Evolutionary conservation across 2,797 vertebrate species (phyloP), one percentile per base, ranked within the genome.

Genomic region (Gephyroberyx darwinii): DNA sequence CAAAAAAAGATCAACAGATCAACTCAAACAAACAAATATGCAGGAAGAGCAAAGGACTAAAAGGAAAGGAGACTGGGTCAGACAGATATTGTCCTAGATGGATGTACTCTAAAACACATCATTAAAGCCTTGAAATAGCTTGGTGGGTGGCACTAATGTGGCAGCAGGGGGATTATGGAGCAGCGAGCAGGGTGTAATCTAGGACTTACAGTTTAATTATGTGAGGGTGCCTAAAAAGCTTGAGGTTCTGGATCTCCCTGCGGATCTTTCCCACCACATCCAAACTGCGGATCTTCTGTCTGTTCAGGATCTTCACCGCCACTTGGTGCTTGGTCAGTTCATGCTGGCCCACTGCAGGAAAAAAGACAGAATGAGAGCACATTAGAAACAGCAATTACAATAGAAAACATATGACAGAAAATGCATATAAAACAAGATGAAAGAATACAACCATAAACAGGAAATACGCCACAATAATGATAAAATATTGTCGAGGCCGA

Each of bases 211-310:
- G 90, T 90, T 99, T 99, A 91, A 99, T 99, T 91, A 99, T 99
- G 87, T 99, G 98, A 73, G 98, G 98, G 86, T 99, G 98, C 56
- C 98, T 95, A 90, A 99, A 99, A 77, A 99, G 97, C 86, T 99
- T 99, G 82, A 99, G 96, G 90, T 99, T 99, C 92, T 99, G 98
- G 85, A 99, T 99, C 84, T 99, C 98, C 65, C 98, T 91, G 37
- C 97, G 96, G 85, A 99, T 99, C 91, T 99, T 99, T 77, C 98
- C 98, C 68, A 99, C 98, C 69, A 99, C 98, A 47, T 99, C 98
- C 72, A 99, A 95, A 89, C 97, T 99, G 76, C 98, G 97, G 82
- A 99, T 99, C 93, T 98, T 99, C 94, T 99, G 98, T 59, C 98
- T 92, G 90, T 99, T 99, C 68, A 99, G 89, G 82, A 99, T 99